Conservation (phyloP, 2,888 invertebrate genomes). For the Cerastis rubricosa region DNA sequence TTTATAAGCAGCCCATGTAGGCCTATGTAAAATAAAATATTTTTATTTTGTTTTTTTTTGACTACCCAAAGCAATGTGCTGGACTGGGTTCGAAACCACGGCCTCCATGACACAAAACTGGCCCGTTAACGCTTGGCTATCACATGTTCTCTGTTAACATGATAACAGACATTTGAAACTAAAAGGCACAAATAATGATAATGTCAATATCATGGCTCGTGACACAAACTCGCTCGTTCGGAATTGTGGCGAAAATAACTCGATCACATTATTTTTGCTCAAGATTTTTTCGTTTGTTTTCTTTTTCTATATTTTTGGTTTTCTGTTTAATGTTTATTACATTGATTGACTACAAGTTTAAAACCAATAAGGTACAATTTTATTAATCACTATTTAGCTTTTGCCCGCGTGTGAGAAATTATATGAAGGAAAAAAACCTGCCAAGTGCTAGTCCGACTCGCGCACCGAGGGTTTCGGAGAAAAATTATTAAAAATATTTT, state of each 20-base stretch:
- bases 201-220: constrained; percentile 13
- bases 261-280: constrained; percentile 18
- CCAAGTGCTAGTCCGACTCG: too few species aligned
- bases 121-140: not conserved
- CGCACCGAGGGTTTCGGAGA: too few species aligned
- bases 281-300: constrained; percentile 34
- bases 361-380: not conserved
- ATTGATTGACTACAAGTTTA: constrained; percentile 7
- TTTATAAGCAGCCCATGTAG: too few species aligned
- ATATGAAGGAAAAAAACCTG: too few species aligned
- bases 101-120: not conserved
- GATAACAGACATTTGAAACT: not conserved
- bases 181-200: constrained; percentile 15
- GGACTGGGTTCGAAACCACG: not conserved
- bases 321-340: constrained; percentile 1
- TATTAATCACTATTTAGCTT: not conserved
- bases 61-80: not conserved
- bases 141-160: not conserved
- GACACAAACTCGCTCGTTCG: constrained; percentile 24
- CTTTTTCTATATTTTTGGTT: not conserved
- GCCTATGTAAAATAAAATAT: too few species aligned
- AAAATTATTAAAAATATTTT: too few species aligned
- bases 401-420: too few species aligned
- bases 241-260: constrained; percentile 27
- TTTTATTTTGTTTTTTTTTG: too few species aligned